Evolutionary conservation across 2,797 vertebrate species (phyloP).

Genomic region (Dendrocincla tyrannina): DNA sequence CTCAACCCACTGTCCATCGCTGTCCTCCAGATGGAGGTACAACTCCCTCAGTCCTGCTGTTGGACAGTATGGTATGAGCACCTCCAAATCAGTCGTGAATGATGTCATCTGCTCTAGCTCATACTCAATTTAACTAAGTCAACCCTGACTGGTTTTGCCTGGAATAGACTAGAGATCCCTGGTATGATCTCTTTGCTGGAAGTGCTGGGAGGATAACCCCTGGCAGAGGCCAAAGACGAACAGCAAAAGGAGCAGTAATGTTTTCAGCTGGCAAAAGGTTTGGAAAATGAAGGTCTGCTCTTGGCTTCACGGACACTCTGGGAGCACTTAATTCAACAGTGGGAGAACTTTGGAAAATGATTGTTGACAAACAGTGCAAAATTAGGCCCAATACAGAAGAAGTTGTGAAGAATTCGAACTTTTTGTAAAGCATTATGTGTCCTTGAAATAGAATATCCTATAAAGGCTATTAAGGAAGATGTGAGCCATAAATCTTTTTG

Average conservation of each 20-base stretch:
- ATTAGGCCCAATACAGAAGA: background rate
- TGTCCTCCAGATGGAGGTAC: background rate
- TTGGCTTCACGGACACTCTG: background rate
- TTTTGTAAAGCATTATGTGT: background rate
- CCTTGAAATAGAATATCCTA: slow-evolving; percentile 1
- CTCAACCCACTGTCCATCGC: background rate
- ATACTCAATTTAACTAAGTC: background rate
- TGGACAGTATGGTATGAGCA: rapidly evolving
- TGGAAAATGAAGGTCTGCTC: slow-evolving; percentile 8
- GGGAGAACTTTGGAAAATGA: background rate
- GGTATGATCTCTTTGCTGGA: background rate
- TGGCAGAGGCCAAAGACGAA: slow-evolving; percentile 4
- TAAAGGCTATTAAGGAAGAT: background rate
- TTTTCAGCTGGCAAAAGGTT: background rate
- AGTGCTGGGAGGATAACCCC: background rate
- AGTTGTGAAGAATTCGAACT: slow-evolving; percentile 13
- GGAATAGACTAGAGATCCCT: background rate
- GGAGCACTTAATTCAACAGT: background rate
- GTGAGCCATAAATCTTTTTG: slow-evolving; percentile 22
- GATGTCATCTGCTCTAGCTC: background rate
- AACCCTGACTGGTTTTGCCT: background rate
- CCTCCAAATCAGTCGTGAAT: background rate
- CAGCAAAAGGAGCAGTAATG: background rate
- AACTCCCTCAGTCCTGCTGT: background rate
- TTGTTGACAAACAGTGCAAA: slow-evolving; percentile 41